Conservation (phyloP, 2,797 vertebrate genomes). For the Spondyliosoma cantharus region DNA sequence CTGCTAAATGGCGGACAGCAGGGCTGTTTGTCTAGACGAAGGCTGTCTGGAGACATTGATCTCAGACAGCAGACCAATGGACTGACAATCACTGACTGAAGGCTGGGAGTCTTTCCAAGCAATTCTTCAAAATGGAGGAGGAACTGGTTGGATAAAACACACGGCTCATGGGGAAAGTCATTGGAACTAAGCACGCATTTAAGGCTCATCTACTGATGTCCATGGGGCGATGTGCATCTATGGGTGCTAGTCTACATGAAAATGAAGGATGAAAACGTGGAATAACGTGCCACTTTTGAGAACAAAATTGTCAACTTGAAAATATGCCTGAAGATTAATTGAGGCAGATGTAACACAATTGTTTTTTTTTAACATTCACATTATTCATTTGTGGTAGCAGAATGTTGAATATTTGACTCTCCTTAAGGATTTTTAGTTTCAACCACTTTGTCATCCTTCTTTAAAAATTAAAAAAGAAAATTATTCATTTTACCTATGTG, state of each 20-base stretch:
- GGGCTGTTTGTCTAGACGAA: conserved; percentile 64
- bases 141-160: conserved; percentile 14
- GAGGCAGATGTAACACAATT: background rate
- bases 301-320: conserved; percentile 16
- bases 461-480: conserved; percentile 15
- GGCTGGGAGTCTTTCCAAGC: conserved; percentile 32
- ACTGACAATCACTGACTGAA: conserved; percentile 55
- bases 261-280: conserved; percentile 58
- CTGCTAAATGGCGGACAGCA: conserved; percentile 59
- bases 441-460: conserved; percentile 52
- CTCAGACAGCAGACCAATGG: conserved; percentile 54
- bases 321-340: background rate
- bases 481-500: conserved; percentile 57
- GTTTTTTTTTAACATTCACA: background rate
- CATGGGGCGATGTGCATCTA: background rate
- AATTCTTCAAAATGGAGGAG: conserved; percentile 29
- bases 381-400: background rate
- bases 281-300: background rate
- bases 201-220: conserved; percentile 5
- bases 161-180: background rate
- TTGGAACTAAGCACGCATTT: conserved; percentile 16
- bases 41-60: conserved; percentile 69
- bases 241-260: conserved; percentile 6
- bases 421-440: conserved; percentile 8
- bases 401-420: background rate